Evolutionary conservation across 2,797 vertebrate genomes (phyloP).

Genomic region (Luscinia megarhynchos): DNA sequence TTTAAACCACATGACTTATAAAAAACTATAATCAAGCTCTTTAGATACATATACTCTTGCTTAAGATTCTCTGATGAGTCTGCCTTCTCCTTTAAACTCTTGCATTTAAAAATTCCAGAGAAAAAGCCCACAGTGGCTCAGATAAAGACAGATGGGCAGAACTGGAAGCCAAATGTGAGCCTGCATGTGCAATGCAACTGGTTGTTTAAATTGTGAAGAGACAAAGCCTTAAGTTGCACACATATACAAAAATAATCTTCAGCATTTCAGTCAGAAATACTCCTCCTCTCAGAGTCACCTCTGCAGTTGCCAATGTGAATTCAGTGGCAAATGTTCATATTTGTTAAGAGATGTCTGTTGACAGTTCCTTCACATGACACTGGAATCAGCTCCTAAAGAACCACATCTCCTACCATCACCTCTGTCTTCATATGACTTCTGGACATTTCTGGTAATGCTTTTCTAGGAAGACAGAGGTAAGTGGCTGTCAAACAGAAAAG

Average conservation of each 20-base stretch:
- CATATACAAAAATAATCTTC: not conserved
- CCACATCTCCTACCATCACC: accelerated
- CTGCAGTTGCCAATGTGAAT: not conserved
- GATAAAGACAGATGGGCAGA: not conserved
- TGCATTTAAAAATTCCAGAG: not conserved
- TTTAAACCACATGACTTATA: not conserved
- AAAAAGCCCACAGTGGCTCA: not conserved
- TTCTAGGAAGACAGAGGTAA: not conserved
- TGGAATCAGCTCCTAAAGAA: not conserved
- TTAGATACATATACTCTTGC: not conserved
- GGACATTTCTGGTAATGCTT: not conserved
- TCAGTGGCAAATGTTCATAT: not conserved
- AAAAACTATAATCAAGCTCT: not conserved
- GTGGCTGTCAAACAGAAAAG: not conserved
- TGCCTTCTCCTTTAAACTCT: not conserved
- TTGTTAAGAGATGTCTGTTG: not conserved
- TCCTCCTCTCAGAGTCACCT: not conserved
- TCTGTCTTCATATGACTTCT: not conserved
- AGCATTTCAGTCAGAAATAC: not conserved
- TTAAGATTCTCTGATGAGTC: not conserved
- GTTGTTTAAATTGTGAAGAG: not conserved
- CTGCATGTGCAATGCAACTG: not conserved
- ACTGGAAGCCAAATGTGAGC: not conserved
- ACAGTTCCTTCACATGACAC: not conserved
- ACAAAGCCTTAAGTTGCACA: not conserved